phyloP scores from a whole-genome alignment of 2,797 vertebrate species.

The Mormyrus hasselquistii region DNA sequence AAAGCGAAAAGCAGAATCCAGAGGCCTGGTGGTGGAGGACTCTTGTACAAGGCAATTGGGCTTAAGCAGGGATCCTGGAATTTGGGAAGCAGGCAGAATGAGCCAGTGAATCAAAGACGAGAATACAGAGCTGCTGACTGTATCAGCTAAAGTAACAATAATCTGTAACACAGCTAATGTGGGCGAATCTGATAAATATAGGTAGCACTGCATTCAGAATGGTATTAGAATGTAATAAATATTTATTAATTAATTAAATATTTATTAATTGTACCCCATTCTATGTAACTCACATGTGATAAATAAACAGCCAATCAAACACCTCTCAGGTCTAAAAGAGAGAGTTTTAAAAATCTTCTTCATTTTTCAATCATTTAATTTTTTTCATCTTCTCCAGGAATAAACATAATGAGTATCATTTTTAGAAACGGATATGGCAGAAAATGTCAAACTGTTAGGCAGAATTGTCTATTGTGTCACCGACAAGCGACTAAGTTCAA shows the following conservation, averaged over 20 bases:
- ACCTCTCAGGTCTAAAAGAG: neutral
- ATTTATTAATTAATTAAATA: neutral
- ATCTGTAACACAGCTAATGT: neutral
- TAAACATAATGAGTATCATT: neutral
- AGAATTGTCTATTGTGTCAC: neutral
- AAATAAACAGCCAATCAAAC: neutral
- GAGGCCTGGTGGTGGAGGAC: neutral
- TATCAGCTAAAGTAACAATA: neutral
- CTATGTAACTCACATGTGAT: neutral
- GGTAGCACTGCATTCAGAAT: neutral
- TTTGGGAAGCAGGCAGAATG: neutral
- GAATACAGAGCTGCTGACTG: neutral
- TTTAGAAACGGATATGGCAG: neutral
- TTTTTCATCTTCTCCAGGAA: neutral
- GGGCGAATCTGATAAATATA: neutral
- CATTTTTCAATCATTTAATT: neutral
- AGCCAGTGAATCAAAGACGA: neutral
- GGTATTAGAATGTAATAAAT: neutral
- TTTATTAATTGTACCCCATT: neutral
- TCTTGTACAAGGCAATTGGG: neutral
- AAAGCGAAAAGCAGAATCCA: neutral
- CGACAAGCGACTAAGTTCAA: neutral
- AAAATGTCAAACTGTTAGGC: neutral
- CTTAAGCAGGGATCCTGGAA: neutral
- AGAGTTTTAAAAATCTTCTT: neutral